Evolutionary conservation across 2,113 vertebrate species (phyloP).

Genomic region (Cheilinus undulatus): DNA sequence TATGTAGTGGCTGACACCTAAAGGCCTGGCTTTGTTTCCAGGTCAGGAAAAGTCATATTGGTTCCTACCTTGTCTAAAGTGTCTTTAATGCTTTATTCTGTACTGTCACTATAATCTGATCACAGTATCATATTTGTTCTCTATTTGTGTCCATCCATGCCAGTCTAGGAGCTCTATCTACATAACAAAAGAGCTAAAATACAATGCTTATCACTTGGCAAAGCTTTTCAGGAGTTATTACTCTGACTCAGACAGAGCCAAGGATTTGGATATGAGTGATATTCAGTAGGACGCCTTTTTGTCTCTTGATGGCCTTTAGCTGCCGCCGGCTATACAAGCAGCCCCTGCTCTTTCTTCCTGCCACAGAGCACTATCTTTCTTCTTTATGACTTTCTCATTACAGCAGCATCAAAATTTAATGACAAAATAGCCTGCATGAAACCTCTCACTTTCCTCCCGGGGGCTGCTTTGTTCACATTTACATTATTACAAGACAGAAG

Average conservation of each 20-base stretch:
- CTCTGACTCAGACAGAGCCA: slow-evolving; percentile 7
- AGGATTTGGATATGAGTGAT: slow-evolving; percentile 53
- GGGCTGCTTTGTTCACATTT: slow-evolving; percentile 63
- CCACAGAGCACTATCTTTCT: slow-evolving; percentile 26
- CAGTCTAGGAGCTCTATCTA: neutral
- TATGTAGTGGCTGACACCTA: neutral
- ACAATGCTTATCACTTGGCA: slow-evolving; percentile 7
- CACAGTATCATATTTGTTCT: neutral
- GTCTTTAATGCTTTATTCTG: neutral
- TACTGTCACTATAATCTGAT: neutral
- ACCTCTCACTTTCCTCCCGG: slow-evolving; percentile 46
- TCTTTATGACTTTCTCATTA: slow-evolving; percentile 77
- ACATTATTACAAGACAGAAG: slow-evolving; percentile 45
- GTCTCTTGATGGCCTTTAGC: slow-evolving; percentile 67
- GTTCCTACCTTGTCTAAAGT: neutral
- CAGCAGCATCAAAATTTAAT: slow-evolving; percentile 77
- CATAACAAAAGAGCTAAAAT: neutral
- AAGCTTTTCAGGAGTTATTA: slow-evolving; percentile 25
- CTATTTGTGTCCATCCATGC: neutral
- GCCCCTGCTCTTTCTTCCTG: slow-evolving; percentile 32
- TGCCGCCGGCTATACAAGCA: slow-evolving; percentile 60
- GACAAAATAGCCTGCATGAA: slow-evolving; percentile 67
- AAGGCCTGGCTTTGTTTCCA: neutral
- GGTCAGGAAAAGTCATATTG: neutral
- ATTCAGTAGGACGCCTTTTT: slow-evolving; percentile 56